Evolutionary conservation across 2,797 vertebrate genomes (phyloP), one percentile per base, ranked within the genome.

Genomic region (Arrhamphus sclerolepis): DNA sequence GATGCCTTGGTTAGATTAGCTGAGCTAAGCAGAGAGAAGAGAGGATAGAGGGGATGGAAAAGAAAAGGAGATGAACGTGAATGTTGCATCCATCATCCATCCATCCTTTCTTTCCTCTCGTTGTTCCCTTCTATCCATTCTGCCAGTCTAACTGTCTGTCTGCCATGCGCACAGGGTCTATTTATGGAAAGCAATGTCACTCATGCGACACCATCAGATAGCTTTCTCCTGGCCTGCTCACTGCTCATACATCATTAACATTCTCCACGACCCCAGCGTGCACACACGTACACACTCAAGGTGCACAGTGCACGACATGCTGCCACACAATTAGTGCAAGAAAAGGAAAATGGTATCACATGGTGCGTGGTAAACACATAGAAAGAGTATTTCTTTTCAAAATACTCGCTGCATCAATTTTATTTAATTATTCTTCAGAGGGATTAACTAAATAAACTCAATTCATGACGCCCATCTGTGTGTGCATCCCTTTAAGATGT

Each of bases 181-280:
- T 93, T 92, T 93, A 88, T 91, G 89, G 91, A 89, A 87, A 81
- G 86, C 86, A 86, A 91, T 91, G 90, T 93, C 91, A 91, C 89
- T 91, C 91, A 92, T 71, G 83, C 90, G 89, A 84, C 78, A 82
- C 87, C 89, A 89, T 85, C 86, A 89, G 86, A 91, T 89, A 84
- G 80, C 82, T 89, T 84, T 86, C 87, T 87, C 78, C 81, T 65
- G 73, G 74, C 82, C 85, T 87, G 88, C 84, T 86, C 81, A 56
- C 78, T 72, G 84, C 90, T 91, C 89, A 89, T 90, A 84, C 85
- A 91, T 89, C 91, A 91, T 91, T 92, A 90, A 89, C 89, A 88
- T 89, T 84, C 86, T 57, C 72, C 44, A 66, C 68, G 64, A 82
- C 88, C 87, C 78, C 64, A 50, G 46, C 65, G 14, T 44, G 29